These are phyloP conservation scores for Hippocampus abdominalis DNA, from an alignment of 2,113 vertebrate species.

Conservation along the genomic window DNA sequence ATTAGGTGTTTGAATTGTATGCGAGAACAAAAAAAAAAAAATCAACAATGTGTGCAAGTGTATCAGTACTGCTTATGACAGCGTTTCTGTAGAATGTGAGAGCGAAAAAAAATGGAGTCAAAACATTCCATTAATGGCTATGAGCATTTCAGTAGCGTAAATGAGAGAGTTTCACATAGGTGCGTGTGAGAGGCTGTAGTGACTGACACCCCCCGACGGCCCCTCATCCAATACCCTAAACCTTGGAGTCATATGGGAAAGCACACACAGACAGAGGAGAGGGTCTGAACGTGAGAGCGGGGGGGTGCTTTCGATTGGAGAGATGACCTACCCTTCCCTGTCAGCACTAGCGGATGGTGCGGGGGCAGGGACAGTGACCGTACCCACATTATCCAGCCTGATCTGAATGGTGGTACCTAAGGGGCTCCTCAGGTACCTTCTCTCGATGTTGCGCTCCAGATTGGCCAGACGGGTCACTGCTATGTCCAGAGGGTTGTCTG, in stretches of 20 bases:
- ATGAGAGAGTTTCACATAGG: background rate
- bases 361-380: conserved; percentile 99
- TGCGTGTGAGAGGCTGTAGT: background rate
- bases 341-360: conserved; percentile 99
- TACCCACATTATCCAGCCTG: conserved; percentile 99
- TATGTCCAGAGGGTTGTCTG: conserved; percentile 99
- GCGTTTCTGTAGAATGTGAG: too few species aligned
- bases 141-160: background rate
- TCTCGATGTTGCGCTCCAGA: conserved; percentile 99
- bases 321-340: conserved; percentile 99
- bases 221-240: conserved; percentile 43
- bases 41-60: too few species aligned
- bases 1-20: too few species aligned
- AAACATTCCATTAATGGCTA: background rate
- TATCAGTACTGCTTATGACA: too few species aligned
- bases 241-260: conserved; percentile 51
- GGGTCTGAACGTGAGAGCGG: conserved; percentile 83
- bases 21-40: too few species aligned
- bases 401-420: conserved; percentile 99
- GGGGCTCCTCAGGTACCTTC: conserved; percentile 99
- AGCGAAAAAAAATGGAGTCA: too few species aligned
- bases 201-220: background rate
- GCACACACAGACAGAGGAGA: conserved; percentile 66
- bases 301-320: conserved; percentile 75
- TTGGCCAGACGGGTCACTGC: conserved; percentile 97